These are phyloP conservation scores for Apocheima hispidaria DNA, from an alignment of 2,888 invertebrate genomes.

Conservation along the genomic window DNA sequence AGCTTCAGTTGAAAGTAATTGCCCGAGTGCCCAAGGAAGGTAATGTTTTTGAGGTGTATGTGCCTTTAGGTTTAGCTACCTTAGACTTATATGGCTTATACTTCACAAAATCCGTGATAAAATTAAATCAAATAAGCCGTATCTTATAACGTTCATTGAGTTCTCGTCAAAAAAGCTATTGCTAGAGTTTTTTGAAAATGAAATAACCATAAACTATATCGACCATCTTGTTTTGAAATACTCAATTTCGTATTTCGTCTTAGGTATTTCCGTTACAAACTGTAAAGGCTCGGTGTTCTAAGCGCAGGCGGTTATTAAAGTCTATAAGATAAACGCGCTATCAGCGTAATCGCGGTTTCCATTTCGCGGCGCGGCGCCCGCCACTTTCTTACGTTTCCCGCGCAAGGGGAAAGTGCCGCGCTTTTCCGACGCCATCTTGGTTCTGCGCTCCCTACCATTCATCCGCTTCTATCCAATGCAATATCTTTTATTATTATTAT, in stretches of 20 bases:
- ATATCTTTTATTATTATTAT: no score
- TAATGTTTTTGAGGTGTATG: no score
- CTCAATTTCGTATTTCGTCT: no score
- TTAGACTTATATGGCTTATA: no score
- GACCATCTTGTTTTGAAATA: neutral
- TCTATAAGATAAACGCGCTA: slow-evolving; percentile 67
- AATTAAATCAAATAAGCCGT: no score
- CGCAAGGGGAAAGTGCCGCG: slow-evolving; percentile 82
- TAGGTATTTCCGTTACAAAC: slow-evolving; percentile 4
- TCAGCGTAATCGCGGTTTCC: slow-evolving; percentile 82
- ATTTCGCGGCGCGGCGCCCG: slow-evolving; percentile 73
- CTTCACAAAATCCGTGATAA: no score
- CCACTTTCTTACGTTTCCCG: slow-evolving; percentile 85
- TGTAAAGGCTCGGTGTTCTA: slow-evolving; percentile 24
- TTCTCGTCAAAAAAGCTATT: neutral
- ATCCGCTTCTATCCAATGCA: slow-evolving; percentile 39
- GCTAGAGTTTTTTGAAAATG: neutral
- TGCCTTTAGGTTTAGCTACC: no score
- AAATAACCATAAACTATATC: neutral
- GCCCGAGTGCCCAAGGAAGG: no score
- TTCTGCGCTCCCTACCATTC: slow-evolving; percentile 52
- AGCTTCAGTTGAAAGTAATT: no score
- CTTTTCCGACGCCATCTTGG: slow-evolving; percentile 84
- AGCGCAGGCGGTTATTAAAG: slow-evolving; percentile 60
- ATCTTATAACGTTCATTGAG: no score